Base-by-base conservation (phyloP, 35 echinoderm and acorn worm species). In the Stichopus chloronotus region DNA sequence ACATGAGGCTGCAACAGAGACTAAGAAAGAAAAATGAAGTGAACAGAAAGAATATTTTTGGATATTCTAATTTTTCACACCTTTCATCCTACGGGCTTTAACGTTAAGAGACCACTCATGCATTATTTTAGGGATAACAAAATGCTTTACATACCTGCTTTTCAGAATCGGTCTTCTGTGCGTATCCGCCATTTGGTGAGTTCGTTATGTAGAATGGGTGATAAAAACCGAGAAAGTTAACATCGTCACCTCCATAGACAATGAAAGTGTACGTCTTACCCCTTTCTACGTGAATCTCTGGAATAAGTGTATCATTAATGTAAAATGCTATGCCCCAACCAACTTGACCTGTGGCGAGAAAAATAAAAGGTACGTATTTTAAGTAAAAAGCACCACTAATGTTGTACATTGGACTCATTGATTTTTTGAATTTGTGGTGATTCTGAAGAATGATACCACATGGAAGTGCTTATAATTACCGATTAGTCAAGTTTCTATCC, bases 261-360 rank as follows among this genome's bases (percentile, higher is more conserved):
- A 60, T 43, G 56, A 97, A 97, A 24, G 92, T 95, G 56, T 97
- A 97, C 11, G 91, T 97, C 63, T 78, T 52, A 57, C 94, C 94
- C 19, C 94, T 56, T 56, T 74, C 81, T 14, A 97, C 78, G 22
- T 72, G 69, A 20, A 97, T 84, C 21, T 90, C 78, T 24, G 96
- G 96, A 81, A 95, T 97, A 7, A 97, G 81, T 23, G 57, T 78
- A 23, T 76, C 88, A 30, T 97, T 91, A 63, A 97, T 95, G 57
- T 91, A 97, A 94, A 94, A 97, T 9, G 96, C 92, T 21, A 95
- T 93, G 52, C 96, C 96, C 94, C 96, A 97, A 7, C 94, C 94
- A 6, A 95, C 94, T 30, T 81, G 56, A 74, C 88, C 96, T 97
- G 82, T 22, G 30, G 52, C 12, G 81, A 84, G 4, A 84, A 53